Evolutionary conservation across 2,797 vertebrate species (phyloP).

Genomic region (Alectoris magna): DNA sequence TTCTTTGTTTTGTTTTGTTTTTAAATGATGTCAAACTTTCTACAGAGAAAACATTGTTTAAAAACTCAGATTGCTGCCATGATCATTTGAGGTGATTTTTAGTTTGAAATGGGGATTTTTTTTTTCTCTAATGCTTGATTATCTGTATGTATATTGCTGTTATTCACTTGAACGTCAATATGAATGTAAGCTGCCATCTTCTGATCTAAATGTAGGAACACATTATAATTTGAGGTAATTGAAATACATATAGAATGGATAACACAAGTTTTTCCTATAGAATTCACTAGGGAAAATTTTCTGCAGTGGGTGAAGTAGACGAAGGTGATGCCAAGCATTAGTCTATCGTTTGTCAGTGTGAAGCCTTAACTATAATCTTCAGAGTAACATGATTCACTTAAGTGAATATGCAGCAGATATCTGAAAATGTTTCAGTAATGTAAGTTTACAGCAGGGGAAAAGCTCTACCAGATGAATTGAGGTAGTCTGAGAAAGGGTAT

Average conservation of each 20-base stretch:
- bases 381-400: background rate
- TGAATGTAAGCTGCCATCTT: background rate
- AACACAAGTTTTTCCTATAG: background rate
- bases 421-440: background rate
- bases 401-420: background rate
- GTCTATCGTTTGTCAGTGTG: background rate
- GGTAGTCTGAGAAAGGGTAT: background rate
- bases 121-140: background rate
- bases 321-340: background rate
- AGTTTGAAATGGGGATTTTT: background rate
- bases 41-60: conserved; percentile 14
- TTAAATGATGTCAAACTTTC: background rate
- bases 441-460: background rate
- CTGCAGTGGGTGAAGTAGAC: background rate
- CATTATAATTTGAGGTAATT: background rate
- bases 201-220: background rate
- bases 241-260: background rate
- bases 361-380: background rate
- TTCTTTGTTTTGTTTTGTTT: background rate
- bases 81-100: background rate
- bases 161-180: background rate
- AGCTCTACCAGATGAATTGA: background rate
- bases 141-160: background rate
- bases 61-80: background rate
- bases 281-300: background rate